Evolutionary conservation across 2,113 vertebrate species (phyloP), one percentile per base, ranked within the genome.

Genomic region (Ceyx melanurus): DNA sequence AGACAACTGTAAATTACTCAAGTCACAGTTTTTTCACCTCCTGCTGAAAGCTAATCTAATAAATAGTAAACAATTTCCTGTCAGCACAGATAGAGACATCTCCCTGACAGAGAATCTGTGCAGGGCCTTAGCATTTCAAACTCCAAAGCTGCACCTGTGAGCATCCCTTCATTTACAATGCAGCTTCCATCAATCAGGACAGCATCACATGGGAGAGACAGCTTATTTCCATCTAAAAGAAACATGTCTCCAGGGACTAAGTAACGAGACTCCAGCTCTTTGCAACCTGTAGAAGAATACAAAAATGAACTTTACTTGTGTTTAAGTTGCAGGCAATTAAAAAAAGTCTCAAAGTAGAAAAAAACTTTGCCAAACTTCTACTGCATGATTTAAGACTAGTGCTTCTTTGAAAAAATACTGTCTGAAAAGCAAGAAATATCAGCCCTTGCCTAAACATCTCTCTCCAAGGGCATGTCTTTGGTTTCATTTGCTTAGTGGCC

Each of bases 111-210:
- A 81, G 26, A 77, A 37, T 20, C 48, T 72, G 54, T 31, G 43
- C 5, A 71, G 26, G 19, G 20, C 5, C 11, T 74, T 64, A 12
- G 45, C 40, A 66, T 79, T 68, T 87, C 60, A 12, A 51, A 53
- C 15, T 68, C 60, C 37, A 51, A 0, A 48, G 35, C 28, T 93
- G 23, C 88, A 98, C 97, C 97, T 97, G 97, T 98, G 43, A 98
- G 97, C 97, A 98, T 97, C 61, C 96, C 95, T 94, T 98, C 97
- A 29, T 98, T 97, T 64, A 97, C 95, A 90, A 95, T 90, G 16
- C 97, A 98, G 61, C 81, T 97, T 61, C 97, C 97, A n/a, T 97
- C 96, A 25, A 96, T 92, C 72, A 98, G 80, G 48, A 97, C 17
- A 61, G 96, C 97, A 73, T 97, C 97, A 28, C 97, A 98, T 1